Evolutionary conservation across 2,888 invertebrate species (phyloP).

Genomic region (Lepidocyrtinus sp.): DNA sequence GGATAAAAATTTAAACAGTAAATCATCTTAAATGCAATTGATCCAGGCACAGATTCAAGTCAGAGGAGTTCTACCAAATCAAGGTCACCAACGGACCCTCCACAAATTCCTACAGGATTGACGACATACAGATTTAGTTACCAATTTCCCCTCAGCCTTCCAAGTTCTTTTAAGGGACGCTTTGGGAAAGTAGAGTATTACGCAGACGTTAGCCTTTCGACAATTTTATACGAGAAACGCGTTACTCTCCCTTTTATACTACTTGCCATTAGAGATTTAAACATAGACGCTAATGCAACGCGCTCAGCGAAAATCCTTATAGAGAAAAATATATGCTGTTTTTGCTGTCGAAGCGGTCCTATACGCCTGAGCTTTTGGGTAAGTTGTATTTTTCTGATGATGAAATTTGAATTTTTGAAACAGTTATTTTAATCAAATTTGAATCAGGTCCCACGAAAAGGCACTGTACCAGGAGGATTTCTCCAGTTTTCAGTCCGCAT

Average conservation of each 20-base stretch:
- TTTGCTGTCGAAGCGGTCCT: constrained; percentile 62
- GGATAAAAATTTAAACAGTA: background rate
- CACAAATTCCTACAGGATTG: constrained; percentile 52
- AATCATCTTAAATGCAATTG: background rate
- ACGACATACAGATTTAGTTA: constrained; percentile 60
- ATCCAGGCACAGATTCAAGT: constrained; percentile 29
- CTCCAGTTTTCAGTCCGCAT: constrained; percentile 62
- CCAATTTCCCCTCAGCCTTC: constrained; percentile 60
- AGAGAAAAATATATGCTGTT: constrained; percentile 59
- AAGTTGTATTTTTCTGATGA: too few species aligned
- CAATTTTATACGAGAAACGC: constrained; percentile 54
- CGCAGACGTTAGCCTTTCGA: constrained; percentile 59
- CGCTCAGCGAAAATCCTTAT: constrained; percentile 61
- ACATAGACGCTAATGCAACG: constrained; percentile 55
- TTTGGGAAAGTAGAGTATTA: constrained; percentile 65
- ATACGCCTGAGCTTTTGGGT: constrained; percentile 48
- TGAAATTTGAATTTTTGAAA: too few species aligned
- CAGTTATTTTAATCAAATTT: too few species aligned
- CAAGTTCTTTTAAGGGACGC: constrained; percentile 59
- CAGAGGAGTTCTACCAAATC: constrained; percentile 39
- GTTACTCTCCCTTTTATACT: constrained; percentile 64
- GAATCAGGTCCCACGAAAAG: constrained; percentile 63
- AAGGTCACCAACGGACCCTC: constrained; percentile 28
- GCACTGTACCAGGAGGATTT: constrained; percentile 61
- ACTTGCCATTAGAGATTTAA: constrained; percentile 61